Evolutionary conservation across 2,797 vertebrate genomes (phyloP), one percentile per base, ranked within the genome.

Genomic region (Trematomus bernacchii): DNA sequence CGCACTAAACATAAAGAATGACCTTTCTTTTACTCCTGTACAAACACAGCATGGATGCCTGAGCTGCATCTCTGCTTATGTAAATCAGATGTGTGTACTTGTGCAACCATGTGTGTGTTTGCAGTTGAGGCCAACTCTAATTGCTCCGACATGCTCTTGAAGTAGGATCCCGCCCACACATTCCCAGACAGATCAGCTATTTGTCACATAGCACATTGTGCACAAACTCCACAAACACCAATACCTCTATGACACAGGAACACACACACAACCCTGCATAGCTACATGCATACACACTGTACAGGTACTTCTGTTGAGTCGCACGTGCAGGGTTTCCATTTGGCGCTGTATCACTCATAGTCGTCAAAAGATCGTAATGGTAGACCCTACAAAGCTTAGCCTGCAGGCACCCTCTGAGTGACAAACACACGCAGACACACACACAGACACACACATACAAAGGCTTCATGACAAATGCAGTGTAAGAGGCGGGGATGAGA

Each of bases 161-260:
- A 94, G 92, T 94, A 93, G 92, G 92, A 92, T 93, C 90, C 88
- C 91, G 57, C 92, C 92, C 88, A 93, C 94, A 90, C 84, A 68
- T 86, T 86, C 87, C 88, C 90, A 87, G 82, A 91, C 84, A 92
- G 87, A 93, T 87, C 82, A 74, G 74, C 64, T 83, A 82, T 92
- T 90, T 91, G 89, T 90, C 91, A 89, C 83, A 80, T 79, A 42
- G 81, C 76, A 86, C 79, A 82, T 70, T 80, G 82, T 84, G 74
- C 70, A 73, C 72, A 83, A 86, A 66, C 79, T 84, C 70, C 4
- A 64, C 64, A 57, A 68, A 72, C 44, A 71, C 69, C 64, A 47
- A 74, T 6, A 73, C 54, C 5, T 37, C 43, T 21, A 48, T 37
- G 60, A 48, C 37, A 74, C 42, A 42, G 15, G 16, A 2, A 51